A percentile compares a stretch with the other conserved stretches of the same genome.
These are phyloP conservation scores for Heterotis niloticus DNA, from an alignment of 2,113 vertebrate genomes.

Conservation along the genomic window DNA sequence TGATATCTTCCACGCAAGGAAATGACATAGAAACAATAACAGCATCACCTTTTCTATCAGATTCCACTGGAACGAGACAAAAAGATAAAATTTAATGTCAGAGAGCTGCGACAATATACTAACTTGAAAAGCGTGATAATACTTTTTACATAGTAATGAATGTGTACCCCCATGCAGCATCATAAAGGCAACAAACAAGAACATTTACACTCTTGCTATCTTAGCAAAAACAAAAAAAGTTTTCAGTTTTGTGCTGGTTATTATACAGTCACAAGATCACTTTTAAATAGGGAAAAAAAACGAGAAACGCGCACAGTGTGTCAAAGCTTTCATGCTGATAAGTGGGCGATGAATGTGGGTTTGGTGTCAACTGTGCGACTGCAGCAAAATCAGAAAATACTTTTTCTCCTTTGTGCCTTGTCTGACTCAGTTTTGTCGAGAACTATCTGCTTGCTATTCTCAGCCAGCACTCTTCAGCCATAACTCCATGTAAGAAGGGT, in stretches of 20 bases:
- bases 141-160: not conserved
- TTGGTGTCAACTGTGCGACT: not conserved
- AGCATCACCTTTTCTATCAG: too few relatives aligned
- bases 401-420: not conserved
- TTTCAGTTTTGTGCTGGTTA: not conserved
- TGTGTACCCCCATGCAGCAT: not conserved
- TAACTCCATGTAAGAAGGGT: not conserved
- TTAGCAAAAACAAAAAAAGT: not conserved
- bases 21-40: too few relatives aligned
- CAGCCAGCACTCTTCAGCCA: not conserved
- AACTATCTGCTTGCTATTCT: constrained; percentile 12
- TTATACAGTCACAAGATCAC: not conserved
- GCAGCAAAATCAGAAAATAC: not conserved
- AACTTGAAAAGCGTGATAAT: too few relatives aligned
- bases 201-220: not conserved
- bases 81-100: too few relatives aligned
- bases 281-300: not conserved
- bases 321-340: not conserved
- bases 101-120: too few relatives aligned
- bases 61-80: too few relatives aligned
- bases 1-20: too few relatives aligned
- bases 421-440: constrained; percentile 1
- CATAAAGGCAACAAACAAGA: not conserved
- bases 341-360: not conserved
- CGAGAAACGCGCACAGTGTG: not conserved